Conservation (phyloP, 37 sponge, comb jelly and placozoan species). For the Sycon ciliatum region DNA sequence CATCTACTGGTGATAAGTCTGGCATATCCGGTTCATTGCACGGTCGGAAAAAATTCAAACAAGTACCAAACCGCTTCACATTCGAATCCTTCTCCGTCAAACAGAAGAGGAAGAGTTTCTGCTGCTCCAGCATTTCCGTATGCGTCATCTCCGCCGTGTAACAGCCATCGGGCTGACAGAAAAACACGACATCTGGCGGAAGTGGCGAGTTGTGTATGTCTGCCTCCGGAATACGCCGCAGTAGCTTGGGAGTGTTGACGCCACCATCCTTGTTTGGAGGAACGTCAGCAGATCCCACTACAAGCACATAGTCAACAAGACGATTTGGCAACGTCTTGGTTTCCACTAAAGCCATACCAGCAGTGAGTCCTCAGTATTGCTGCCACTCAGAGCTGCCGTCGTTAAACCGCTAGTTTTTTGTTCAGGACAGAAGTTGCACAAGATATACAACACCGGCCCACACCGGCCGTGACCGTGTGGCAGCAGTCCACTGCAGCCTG, state of each 20-base stretch:
- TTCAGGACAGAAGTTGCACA: too few species aligned
- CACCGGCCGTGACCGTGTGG: too few species aligned
- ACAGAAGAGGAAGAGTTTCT: constrained; percentile 47
- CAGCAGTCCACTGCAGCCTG: too few species aligned
- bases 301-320: constrained; percentile 5
- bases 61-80: constrained; percentile 41
- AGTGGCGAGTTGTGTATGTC: constrained; percentile 30
- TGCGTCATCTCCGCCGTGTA: neutral
- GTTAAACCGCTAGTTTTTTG: too few species aligned
- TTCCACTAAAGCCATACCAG: too few species aligned
- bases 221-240: constrained; percentile 27
- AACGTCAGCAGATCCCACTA: neutral
- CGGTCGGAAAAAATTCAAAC: constrained; percentile 28
- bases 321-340: neutral
- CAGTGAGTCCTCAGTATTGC: too few species aligned
- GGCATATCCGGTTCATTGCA: neutral
- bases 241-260: constrained; percentile 14
- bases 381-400: too few species aligned
- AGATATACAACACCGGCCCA: too few species aligned
- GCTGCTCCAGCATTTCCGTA: constrained; percentile 1
- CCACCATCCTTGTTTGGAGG: neutral
- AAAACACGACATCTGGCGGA: constrained; percentile 38
- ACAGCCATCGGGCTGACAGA: constrained; percentile 57
- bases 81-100: constrained; percentile 71
- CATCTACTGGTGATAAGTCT: neutral